These are phyloP conservation scores for Sturnira hondurensis DNA, from an alignment of 2,113 vertebrate species.

Conservation along the genomic window DNA sequence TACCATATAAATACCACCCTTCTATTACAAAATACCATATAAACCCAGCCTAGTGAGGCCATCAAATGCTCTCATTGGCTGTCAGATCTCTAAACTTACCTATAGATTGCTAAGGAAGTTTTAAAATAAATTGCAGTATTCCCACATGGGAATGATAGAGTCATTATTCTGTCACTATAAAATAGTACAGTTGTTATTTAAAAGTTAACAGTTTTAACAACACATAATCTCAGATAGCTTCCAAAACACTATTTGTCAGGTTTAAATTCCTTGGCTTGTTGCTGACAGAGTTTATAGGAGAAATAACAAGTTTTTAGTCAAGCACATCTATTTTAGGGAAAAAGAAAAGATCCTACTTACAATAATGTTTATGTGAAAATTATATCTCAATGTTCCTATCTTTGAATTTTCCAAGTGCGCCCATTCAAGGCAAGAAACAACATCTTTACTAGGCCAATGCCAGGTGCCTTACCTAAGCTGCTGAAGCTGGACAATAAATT, in stretches of 20 bases:
- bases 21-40: not conserved
- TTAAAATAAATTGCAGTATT: not conserved
- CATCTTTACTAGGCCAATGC: not conserved
- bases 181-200: not conserved
- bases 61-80: not conserved
- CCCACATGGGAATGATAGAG: not conserved
- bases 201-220: conserved; percentile 13
- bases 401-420: conserved; percentile 8
- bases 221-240: not conserved
- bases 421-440: not conserved
- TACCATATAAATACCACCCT: not conserved
- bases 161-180: not conserved
- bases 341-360: not conserved
- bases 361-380: conserved; percentile 15
- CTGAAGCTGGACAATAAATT: not conserved
- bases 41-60: not conserved
- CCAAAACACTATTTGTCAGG: not conserved
- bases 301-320: not conserved
- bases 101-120: not conserved
- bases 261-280: not conserved
- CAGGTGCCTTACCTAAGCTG: not conserved
- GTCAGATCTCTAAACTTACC: not conserved
- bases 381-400: not conserved
- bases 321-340: not conserved
- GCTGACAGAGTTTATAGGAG: not conserved